Conservation (phyloP, 2,888 invertebrate genomes). For the Ditylenchus weischeri region DNA sequence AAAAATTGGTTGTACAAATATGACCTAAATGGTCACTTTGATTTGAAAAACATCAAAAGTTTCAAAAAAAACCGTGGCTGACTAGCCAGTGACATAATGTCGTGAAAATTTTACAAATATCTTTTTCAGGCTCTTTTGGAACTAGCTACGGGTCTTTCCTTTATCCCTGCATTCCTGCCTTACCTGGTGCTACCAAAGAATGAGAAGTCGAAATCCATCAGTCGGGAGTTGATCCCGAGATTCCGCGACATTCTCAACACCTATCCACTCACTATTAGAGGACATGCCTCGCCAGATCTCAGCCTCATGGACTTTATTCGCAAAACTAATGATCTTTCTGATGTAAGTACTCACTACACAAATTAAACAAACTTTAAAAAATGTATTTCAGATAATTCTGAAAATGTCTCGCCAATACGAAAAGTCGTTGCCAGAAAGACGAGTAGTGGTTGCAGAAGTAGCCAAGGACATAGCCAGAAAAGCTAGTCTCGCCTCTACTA, state of each 20-base stretch:
- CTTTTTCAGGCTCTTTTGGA: conserved; percentile 50
- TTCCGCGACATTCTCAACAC: conserved; percentile 51
- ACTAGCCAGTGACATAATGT: too few species aligned
- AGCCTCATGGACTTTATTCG: conserved; percentile 54
- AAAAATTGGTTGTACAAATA: too few species aligned
- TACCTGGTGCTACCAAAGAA: conserved; percentile 45
- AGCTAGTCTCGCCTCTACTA: background rate
- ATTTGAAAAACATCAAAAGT: too few species aligned
- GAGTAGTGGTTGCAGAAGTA: conserved; percentile 6
- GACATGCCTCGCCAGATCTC: conserved; percentile 53
- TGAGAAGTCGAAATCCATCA: conserved; percentile 44
- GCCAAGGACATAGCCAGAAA: conserved; percentile 8
- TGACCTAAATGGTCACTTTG: too few species aligned
- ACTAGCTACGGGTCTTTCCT: conserved; percentile 47
- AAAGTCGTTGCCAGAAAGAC: conserved; percentile 14
- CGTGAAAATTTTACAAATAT: background rate
- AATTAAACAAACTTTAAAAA: background rate
- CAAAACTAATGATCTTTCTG: conserved; percentile 45
- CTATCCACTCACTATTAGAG: conserved; percentile 46
- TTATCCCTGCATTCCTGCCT: conserved; percentile 43
- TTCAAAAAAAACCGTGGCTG: too few species aligned
- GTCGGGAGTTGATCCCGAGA: conserved; percentile 52
- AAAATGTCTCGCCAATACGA: conserved; percentile 37
- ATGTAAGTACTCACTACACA: conserved; percentile 31
- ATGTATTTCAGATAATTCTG: conserved; percentile 33